Evolutionary conservation across 2,888 invertebrate genomes (phyloP).

Genomic region (Chironomus tentans): DNA sequence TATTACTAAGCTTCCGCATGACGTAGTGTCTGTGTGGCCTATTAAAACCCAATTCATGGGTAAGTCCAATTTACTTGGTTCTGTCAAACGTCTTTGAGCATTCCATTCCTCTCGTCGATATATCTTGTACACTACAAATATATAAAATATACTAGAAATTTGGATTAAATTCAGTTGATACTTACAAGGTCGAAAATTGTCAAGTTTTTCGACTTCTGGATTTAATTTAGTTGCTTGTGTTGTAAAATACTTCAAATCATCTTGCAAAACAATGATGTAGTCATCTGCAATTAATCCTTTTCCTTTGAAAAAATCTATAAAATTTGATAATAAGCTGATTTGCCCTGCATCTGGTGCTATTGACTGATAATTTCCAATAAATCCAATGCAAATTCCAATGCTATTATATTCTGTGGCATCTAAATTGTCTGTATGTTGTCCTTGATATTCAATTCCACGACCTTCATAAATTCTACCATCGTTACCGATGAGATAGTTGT

Average conservation of each 20-base stretch:
- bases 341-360: background rate
- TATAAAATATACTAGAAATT: too few species aligned
- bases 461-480: background rate
- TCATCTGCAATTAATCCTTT: background rate
- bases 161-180: too few species aligned
- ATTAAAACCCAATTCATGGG: too few species aligned
- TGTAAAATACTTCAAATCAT: background rate
- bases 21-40: too few species aligned
- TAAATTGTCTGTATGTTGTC: background rate
- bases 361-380: background rate
- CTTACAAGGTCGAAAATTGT: background rate
- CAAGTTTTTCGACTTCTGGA: background rate
- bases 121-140: background rate
- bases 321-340: background rate
- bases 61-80: background rate
- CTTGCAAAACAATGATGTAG: background rate
- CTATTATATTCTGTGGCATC: background rate
- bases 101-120: background rate
- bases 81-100: background rate
- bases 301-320: background rate
- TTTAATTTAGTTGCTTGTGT: background rate
- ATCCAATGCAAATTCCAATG: background rate
- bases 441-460: background rate
- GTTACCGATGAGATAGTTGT: background rate
- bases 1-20: too few species aligned